Percentiles rank a stretch among this genome's conserved stretches.
Evolutionary conservation across 2,888 invertebrate species (phyloP).

Genomic region (Agapostemon virescens): DNA sequence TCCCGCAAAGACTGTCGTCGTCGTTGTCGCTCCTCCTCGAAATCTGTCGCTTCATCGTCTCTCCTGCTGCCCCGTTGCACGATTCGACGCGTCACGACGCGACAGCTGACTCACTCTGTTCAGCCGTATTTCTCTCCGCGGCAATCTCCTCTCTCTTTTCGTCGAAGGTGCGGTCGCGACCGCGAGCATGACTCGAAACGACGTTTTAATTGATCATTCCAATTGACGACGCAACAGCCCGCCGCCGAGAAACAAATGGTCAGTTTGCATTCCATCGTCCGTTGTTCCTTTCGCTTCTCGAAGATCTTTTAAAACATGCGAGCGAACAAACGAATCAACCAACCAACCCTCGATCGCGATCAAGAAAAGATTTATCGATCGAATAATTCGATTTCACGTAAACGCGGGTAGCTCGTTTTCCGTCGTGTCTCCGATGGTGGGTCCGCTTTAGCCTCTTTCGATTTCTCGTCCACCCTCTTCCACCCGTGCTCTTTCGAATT

Average conservation of each 20-base stretch:
- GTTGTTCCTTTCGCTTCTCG: not conserved
- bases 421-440: not conserved
- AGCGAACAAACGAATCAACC: not conserved
- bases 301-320: not conserved
- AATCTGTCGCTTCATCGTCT: slow-evolving; percentile 16
- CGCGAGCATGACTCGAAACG: slow-evolving; percentile 25
- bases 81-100: not conserved
- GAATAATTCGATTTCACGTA: not conserved
- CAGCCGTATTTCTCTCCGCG: slow-evolving; percentile 14
- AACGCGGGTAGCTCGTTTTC: not conserved
- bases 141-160: slow-evolving; percentile 6
- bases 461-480: not conserved
- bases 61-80: not conserved
- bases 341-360: not conserved
- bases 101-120: slow-evolving; percentile 30
- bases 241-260: slow-evolving; percentile 31
- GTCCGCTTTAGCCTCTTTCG: not conserved
- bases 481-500: not conserved
- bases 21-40: slow-evolving; percentile 21
- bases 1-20: slow-evolving; percentile 65
- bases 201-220: slow-evolving; percentile 61
- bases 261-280: slow-evolving; percentile 26
- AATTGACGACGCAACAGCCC: slow-evolving; percentile 51
- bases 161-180: slow-evolving; percentile 3
- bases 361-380: not conserved